These are phyloP conservation scores for Urocitellus parryii DNA, from an alignment of 2,113 vertebrate genomes.

Conservation along the genomic window DNA sequence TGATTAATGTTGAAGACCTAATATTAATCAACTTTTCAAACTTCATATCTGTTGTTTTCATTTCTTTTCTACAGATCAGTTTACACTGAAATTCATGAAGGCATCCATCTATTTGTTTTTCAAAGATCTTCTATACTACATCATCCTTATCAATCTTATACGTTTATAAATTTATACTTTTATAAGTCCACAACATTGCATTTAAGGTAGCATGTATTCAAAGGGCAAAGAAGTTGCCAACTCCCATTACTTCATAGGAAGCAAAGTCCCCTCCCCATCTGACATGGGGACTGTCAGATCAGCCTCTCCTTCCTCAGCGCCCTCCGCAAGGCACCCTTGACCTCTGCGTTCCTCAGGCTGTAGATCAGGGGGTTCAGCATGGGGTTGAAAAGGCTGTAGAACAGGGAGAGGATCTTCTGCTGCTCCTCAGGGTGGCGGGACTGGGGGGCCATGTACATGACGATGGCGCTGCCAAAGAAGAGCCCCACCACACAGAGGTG, in stretches of 20 bases:
- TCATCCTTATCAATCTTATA: too few relatives aligned
- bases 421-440: not conserved
- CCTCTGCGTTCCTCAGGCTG: slow-evolving; percentile 46
- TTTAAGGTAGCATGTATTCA: not conserved
- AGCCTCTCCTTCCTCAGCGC: not conserved
- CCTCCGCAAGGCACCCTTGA: slow-evolving; percentile 39
- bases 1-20: not conserved
- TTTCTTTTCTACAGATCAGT: too few relatives aligned
- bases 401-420: slow-evolving; percentile 61
- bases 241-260: not conserved
- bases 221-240: not conserved
- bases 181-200: not conserved
- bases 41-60: too few relatives aligned
- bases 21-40: too few relatives aligned
- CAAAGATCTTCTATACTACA: not conserved
- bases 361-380: slow-evolving; percentile 70
- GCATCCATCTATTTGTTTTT: not conserved
- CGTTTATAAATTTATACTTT: too few relatives aligned
- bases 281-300: not conserved
- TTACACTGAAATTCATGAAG: too few relatives aligned
- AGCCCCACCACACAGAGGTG: slow-evolving; percentile 67
- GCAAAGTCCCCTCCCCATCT: fast-evolving
- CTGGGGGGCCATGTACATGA: slow-evolving; percentile 40
- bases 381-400: slow-evolving; percentile 73
- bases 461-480: slow-evolving; percentile 64